Evolutionary conservation across 2,113 vertebrate genomes (phyloP).

Genomic region (Probosciger aterrimus): DNA sequence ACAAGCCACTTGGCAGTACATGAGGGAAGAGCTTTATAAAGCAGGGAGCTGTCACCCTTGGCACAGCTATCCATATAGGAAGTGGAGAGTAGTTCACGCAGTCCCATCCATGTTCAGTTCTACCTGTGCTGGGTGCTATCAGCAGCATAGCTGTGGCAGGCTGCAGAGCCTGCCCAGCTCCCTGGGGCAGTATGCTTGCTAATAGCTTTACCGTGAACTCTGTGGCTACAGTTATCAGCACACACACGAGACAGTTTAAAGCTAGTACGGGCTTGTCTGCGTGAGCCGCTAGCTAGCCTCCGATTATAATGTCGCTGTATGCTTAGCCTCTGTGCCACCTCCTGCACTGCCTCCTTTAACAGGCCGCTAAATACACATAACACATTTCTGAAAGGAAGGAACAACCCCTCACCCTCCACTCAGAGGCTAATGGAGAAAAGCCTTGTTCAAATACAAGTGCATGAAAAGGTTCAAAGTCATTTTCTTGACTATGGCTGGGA

Average conservation of each 20-base stretch:
- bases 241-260: neutral
- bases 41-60: neutral
- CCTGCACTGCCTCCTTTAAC: neutral
- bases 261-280: neutral
- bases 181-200: neutral
- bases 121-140: neutral
- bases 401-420: neutral
- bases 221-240: neutral
- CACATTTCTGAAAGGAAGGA: neutral
- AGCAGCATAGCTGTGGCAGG: neutral
- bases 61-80: neutral
- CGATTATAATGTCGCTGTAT: neutral
- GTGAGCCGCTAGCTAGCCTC: neutral
- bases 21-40: neutral
- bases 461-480: neutral
- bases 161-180: neutral
- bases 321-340: neutral
- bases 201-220: neutral
- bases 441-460: constrained; percentile 19
- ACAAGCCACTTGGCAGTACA: neutral
- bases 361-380: neutral
- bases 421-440: neutral
- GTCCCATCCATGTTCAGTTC: neutral
- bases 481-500: constrained; percentile 11
- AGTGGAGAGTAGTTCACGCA: rapidly evolving